Evolutionary conservation across 2,113 vertebrate species (phyloP).

Genomic region (Tauraco erythrolophus): DNA sequence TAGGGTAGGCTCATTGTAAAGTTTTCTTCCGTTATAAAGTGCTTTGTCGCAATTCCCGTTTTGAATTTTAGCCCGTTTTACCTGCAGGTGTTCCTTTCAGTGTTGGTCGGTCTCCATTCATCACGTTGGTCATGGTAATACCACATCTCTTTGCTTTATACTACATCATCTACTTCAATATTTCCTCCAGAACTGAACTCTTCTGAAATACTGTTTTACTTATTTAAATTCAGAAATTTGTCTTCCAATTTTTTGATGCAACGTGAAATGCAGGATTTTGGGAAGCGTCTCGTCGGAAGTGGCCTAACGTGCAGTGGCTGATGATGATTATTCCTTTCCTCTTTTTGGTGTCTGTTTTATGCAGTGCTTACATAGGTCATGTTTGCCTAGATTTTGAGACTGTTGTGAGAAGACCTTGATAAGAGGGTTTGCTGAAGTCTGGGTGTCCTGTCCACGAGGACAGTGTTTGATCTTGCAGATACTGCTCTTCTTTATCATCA

Average conservation of each 20-base stretch:
- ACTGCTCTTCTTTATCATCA: background rate
- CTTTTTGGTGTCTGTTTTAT: background rate
- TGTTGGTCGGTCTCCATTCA: background rate
- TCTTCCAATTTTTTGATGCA: background rate
- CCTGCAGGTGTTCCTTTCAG: background rate
- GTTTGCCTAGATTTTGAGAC: background rate
- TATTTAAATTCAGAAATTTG: background rate
- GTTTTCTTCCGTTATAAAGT: background rate
- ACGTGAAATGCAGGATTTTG: background rate
- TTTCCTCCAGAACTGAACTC: background rate
- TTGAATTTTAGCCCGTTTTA: background rate
- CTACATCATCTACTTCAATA: background rate
- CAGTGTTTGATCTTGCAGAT: background rate
- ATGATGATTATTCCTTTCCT: background rate
- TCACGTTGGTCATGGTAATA: rapidly evolving
- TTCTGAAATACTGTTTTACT: background rate
- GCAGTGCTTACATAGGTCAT: background rate
- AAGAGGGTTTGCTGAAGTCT: background rate
- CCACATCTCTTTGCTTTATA: background rate
- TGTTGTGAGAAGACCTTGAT: background rate
- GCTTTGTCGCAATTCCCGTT: background rate
- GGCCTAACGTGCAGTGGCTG: rapidly evolving
- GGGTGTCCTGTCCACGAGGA: background rate
- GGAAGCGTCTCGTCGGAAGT: background rate
- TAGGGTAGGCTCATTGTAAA: background rate